Evolutionary conservation across 2,888 invertebrate genomes (phyloP), one percentile per base, ranked within the genome.

Genomic region (Cosmia trapezina): DNA sequence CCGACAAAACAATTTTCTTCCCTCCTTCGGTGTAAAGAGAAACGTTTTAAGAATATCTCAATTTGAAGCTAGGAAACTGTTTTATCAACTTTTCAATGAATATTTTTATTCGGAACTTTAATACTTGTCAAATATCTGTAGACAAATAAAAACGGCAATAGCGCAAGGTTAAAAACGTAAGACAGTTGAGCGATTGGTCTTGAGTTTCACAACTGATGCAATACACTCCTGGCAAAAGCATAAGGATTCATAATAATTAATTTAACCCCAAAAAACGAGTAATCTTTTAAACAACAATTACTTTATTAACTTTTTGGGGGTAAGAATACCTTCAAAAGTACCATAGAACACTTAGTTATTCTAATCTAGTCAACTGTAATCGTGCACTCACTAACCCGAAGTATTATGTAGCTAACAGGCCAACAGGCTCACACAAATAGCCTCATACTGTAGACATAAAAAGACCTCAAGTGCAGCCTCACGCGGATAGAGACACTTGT

Each of bases 391-490:
- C 69, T 78, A 83, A 47, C 56, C 47, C 22, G 17, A 41, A 54
- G 57, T 63, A 53, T 70, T 62, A 62, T 65, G 78, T 65, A 45
- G 53, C 56, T 76, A 74, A 82, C 82, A 65, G 56, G 66, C 66
- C 47, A 65, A 69, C 65, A 77, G 70, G 78, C 56, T 59, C 59
- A 64, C 51, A 67, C 51, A 61, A 80, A 73, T 19, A 69, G 86
- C 83, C 82, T 76, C 73, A 81, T 19, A 53, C 51, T 43, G 81
- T 68, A 83, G 83, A 85, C 83, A 87, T 88, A 88, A 84, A 81
- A 81, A 84, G 79, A 83, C 83, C 86, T 78, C 76, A 85, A 87
- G 79, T 87, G 87, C 87, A 88, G 78, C 73, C 80, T 83, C 83
- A 51, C 57, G 68, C 78, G 72, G 71, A 68, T 86, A 82, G 81